phyloP scores from a whole-genome alignment of 1,140 invertebrate species.

The Drosophila asahinai region DNA sequence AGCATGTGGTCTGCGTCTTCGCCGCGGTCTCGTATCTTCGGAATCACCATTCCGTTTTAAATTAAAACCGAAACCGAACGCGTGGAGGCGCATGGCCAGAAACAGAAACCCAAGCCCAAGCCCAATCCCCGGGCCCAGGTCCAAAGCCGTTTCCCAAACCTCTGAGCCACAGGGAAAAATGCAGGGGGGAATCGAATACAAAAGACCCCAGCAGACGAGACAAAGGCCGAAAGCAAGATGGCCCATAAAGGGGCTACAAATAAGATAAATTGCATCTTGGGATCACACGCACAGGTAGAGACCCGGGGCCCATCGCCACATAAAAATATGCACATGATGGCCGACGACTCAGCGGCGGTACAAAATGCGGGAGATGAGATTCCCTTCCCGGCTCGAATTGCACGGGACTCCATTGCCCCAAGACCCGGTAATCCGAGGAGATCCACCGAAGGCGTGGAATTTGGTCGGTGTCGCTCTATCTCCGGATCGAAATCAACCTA shows the following conservation, averaged over 20 bases:
- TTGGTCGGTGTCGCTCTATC: conserved; percentile 27
- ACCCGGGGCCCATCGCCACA: conserved; percentile 35
- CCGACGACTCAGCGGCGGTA: conserved; percentile 20
- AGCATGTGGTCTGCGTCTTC: conserved; percentile 46
- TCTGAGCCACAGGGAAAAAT: conserved; percentile 5
- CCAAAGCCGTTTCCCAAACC: conserved; percentile 11
- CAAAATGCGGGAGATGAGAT: conserved; percentile 37
- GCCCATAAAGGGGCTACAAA: conserved; percentile 83
- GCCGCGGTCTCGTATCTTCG: conserved; percentile 71
- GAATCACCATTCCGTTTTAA: conserved; percentile 82
- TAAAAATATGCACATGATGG: conserved; percentile 77
- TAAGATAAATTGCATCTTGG: conserved; percentile 83
- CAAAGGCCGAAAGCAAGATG: conserved; percentile 73
- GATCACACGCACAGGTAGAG: conserved; percentile 72
- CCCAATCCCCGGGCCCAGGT: not conserved
- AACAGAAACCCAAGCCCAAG: conserved; percentile 9
- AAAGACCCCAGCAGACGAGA: conserved; percentile 64
- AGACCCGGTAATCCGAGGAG: conserved; percentile 44
- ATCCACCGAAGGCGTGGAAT: conserved; percentile 32
- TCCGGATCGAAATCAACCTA: conserved; percentile 38
- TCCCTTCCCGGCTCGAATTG: conserved; percentile 51
- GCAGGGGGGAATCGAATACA: conserved; percentile 68
- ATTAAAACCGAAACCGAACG: conserved; percentile 67
- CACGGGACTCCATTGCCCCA: conserved; percentile 22
- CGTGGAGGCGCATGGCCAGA: conserved; percentile 56